phyloP scores from a whole-genome alignment of 2,797 vertebrate genomes.

The Ciconia nigra region DNA sequence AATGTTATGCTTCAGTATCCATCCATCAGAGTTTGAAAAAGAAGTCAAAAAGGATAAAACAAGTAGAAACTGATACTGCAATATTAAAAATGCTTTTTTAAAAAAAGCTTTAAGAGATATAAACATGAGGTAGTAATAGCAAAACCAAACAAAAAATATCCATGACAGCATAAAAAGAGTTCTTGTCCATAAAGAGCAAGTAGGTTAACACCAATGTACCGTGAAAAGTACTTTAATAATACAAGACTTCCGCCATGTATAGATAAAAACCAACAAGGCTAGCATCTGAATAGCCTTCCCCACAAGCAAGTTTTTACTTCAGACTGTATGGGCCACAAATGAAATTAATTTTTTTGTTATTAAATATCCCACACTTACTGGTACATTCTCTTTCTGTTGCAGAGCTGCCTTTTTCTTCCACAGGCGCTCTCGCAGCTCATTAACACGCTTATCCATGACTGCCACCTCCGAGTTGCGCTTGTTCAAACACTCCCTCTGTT shows the following conservation, averaged over 20 bases:
- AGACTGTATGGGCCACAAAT: background rate
- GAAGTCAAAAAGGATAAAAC: background rate
- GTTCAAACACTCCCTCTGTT: conserved; percentile 90
- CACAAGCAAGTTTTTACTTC: background rate
- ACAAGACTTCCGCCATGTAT: background rate
- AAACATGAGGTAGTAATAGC: background rate
- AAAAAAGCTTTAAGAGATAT: background rate
- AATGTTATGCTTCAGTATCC: background rate
- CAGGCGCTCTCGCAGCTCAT: conserved; percentile 89
- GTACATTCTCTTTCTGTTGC: conserved; percentile 89
- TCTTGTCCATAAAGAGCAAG: background rate
- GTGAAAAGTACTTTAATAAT: conserved; percentile 20
- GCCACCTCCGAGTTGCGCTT: conserved; percentile 89
- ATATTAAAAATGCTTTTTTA: background rate
- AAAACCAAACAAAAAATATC: background rate
- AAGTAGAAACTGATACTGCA: background rate
- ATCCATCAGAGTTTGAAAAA: background rate
- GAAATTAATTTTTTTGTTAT: background rate
- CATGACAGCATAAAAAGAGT: accelerated
- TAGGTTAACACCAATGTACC: background rate
- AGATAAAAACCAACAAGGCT: background rate
- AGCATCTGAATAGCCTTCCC: background rate
- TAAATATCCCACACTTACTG: conserved; percentile 77
- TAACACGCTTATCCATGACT: conserved; percentile 89
- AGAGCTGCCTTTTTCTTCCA: conserved; percentile 95